Conservation (phyloP, 92 coral and sea anemone genomes). For the Montipora capitata region DNA sequence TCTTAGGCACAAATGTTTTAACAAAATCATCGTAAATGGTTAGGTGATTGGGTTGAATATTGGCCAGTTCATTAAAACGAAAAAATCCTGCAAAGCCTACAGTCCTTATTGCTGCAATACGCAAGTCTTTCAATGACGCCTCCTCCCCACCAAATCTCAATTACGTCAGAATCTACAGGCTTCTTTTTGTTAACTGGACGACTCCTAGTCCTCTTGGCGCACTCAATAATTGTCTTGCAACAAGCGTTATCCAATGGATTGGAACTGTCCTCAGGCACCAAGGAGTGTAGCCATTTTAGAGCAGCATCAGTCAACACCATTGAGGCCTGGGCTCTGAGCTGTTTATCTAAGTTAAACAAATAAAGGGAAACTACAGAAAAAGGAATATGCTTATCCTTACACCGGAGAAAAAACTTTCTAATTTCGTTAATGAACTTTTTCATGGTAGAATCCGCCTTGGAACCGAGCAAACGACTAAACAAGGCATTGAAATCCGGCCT, state of each 20-base stretch:
- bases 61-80: background rate
- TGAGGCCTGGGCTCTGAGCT: background rate
- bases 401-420: background rate
- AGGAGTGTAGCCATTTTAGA: background rate
- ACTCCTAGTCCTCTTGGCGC: conserved; percentile 32
- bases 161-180: background rate
- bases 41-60: conserved; percentile 2
- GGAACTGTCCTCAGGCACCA: conserved; percentile 1
- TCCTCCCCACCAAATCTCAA: too few species aligned
- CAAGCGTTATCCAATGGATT: conserved; percentile 34
- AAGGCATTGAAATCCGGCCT: conserved; percentile 1
- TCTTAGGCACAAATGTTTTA: background rate
- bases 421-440: background rate
- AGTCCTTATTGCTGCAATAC: too few species aligned
- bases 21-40: background rate
- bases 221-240: conserved; percentile 12
- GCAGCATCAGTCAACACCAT: background rate
- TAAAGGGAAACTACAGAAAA: background rate
- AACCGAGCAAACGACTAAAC: background rate
- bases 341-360: conserved; percentile 2
- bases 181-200: conserved; percentile 2
- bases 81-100: background rate
- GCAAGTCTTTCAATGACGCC: too few species aligned
- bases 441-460: conserved; percentile 1
- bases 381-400: background rate